Conservation (phyloP, 2,888 invertebrate genomes). For the Harpalus rubripes region DNA sequence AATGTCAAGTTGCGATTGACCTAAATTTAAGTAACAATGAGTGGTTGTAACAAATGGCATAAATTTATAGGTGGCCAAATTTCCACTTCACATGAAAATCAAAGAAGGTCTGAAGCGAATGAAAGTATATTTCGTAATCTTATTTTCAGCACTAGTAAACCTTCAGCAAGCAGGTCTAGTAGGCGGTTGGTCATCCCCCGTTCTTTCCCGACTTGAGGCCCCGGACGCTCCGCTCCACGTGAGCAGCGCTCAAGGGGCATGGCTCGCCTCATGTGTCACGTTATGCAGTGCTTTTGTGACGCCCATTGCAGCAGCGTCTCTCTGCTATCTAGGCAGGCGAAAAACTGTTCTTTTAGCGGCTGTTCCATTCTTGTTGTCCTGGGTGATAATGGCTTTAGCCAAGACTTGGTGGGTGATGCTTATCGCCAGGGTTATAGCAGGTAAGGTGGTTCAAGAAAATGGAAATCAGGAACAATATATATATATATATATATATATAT, state of each 20-base stretch:
- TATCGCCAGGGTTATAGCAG: neutral
- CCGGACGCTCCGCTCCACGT: neutral
- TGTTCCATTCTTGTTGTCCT: neutral
- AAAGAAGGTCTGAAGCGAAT: no score
- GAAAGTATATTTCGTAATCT: no score
- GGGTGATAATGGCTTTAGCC: neutral
- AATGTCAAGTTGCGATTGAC: no score
- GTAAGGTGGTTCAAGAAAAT: neutral
- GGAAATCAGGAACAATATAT: no score
- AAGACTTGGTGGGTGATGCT: neutral
- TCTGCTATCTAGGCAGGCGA: neutral
- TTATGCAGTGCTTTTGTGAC: neutral
- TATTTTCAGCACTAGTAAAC: neutral
- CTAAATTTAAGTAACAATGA: no score
- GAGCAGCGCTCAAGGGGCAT: neutral
- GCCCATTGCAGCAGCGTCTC: neutral
- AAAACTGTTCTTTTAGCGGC: neutral
- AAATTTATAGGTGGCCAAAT: no score
- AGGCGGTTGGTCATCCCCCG: neutral
- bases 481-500: no score
- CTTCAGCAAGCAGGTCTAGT: neutral
- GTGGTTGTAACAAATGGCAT: no score
- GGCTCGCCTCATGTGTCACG: neutral
- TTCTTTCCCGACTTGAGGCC: neutral
- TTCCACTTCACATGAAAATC: no score